Evolutionary conservation across 1,140 invertebrate genomes (phyloP).

Genomic region (Doryteuthis pealeii): DNA sequence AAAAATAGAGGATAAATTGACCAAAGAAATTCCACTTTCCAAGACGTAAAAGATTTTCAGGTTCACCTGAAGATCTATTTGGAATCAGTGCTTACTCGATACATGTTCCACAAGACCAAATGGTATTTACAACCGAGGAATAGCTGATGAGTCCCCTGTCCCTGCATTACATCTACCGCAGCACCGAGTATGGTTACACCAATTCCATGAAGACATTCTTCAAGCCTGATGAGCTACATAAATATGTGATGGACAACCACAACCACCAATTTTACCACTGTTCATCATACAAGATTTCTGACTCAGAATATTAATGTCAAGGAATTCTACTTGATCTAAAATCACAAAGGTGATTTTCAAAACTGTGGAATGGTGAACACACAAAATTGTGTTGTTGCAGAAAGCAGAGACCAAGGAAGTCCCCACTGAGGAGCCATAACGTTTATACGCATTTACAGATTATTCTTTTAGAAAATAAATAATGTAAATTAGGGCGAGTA

Average conservation of each 20-base stretch:
- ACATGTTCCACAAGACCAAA: constrained; percentile 74
- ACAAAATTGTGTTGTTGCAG: no score
- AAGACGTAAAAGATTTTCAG: constrained; percentile 85
- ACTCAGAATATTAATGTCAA: no score
- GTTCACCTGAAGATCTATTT: constrained; percentile 68
- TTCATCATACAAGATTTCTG: constrained; percentile 85
- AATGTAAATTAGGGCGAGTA: no score
- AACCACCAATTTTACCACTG: constrained; percentile 85
- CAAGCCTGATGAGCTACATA: constrained; percentile 83
- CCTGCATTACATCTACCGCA: constrained; percentile 75
- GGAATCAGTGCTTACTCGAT: constrained; percentile 39
- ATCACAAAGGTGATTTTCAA: no score
- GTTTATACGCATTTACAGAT: no score
- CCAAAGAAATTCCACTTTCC: constrained; percentile 82
- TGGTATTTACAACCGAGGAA: constrained; percentile 69
- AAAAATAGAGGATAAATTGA: constrained; percentile 60
- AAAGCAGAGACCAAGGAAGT: no score
- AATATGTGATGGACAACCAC: constrained; percentile 80
- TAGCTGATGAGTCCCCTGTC: constrained; percentile 76
- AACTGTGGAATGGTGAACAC: no score
- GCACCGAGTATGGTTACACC: constrained; percentile 81
- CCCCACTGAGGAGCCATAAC: no score
- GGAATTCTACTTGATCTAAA: no score
- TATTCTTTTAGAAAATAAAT: no score
- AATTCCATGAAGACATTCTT: constrained; percentile 80